Evolutionary conservation across 1,140 invertebrate species (phyloP), one percentile per base, ranked within the genome.

Genomic region (Drosophila equinoxialis): DNA sequence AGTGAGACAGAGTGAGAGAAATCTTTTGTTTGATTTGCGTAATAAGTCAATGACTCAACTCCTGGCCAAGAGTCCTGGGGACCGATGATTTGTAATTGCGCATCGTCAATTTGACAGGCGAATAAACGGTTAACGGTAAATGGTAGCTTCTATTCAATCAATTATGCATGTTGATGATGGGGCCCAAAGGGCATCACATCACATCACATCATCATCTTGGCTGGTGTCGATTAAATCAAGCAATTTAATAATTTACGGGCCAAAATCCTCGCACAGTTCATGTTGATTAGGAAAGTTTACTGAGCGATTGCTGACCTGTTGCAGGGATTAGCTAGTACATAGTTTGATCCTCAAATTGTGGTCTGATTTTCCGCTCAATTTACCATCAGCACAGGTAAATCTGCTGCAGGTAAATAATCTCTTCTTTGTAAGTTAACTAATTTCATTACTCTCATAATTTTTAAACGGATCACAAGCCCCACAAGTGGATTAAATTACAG

Each of bases 1-100:
- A 26, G 6, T 30, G 30, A 30, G 35, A n/a, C 3, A 37, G 35
- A 37, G 10, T 37, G 33, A 60, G 26, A 39, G 48, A 60, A 71
- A 73, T 71, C 75, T 86, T 81, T 82, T 86, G 79, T 86, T 65
- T 69, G 75, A 86, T 86, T 86, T 87, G 65, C 77, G 84, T 77
- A 86, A 87, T 82, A 87, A 83, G 79, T 87, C 84, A 89, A 77
- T 86, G 75, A 78, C 68, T 78, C 68, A 68, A 67, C 41, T 30
- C 6, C 30, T 30, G 30, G 6, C 30, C 6, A 30, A 30, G 30
- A 30, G 30, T 30, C 30, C 30, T 30, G 45, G 37, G 61, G 58
- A 70, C 55, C 58, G 74, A 60, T 70, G 63, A 69, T 59, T 83
- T 87, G 79, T 83, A 87, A 87, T 87, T 79, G 67, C 73, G 71